Percentiles rank a stretch among this genome's conserved stretches.
Evolutionary conservation across 2,113 vertebrate genomes (phyloP).

Genomic region (Cynocephalus volans): DNA sequence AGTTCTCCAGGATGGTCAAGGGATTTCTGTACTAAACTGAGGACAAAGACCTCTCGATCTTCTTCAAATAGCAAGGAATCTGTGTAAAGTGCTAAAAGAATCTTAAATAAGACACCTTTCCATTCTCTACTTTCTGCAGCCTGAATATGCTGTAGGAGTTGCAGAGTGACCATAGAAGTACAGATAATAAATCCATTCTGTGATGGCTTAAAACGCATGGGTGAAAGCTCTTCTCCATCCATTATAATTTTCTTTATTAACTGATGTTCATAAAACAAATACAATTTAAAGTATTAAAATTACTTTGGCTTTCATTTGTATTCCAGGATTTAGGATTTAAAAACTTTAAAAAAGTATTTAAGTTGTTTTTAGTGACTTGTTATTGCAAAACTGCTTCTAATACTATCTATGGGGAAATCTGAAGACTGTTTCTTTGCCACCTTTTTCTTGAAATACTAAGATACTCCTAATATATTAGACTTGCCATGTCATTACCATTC

Average conservation of each 20-base stretch:
- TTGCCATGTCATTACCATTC: neutral
- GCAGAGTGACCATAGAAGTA: neutral
- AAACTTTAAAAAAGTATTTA: neutral
- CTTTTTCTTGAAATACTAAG: neutral
- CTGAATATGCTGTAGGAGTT: neutral
- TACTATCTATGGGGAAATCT: neutral
- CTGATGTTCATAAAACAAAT: neutral
- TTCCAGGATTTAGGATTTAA: neutral
- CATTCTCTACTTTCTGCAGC: neutral
- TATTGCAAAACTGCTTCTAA: neutral
- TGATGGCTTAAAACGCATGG: neutral
- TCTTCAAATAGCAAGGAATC: neutral
- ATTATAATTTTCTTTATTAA: neutral
- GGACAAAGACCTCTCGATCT: neutral
- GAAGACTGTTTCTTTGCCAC: neutral
- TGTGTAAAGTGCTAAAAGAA: neutral
- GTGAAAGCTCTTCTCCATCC: neutral
- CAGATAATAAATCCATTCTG: neutral
- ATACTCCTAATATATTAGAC: neutral
- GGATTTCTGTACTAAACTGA: neutral
- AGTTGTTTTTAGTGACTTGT: slow-evolving; percentile 21
- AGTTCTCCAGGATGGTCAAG: neutral
- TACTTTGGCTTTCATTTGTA: neutral
- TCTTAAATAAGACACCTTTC: neutral
- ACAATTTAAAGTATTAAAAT: neutral